Percentiles rank a stretch among this genome's conserved stretches.
These are phyloP conservation scores for Pedionomus torquatus DNA, from an alignment of 2,113 vertebrate species.

Conservation along the genomic window DNA sequence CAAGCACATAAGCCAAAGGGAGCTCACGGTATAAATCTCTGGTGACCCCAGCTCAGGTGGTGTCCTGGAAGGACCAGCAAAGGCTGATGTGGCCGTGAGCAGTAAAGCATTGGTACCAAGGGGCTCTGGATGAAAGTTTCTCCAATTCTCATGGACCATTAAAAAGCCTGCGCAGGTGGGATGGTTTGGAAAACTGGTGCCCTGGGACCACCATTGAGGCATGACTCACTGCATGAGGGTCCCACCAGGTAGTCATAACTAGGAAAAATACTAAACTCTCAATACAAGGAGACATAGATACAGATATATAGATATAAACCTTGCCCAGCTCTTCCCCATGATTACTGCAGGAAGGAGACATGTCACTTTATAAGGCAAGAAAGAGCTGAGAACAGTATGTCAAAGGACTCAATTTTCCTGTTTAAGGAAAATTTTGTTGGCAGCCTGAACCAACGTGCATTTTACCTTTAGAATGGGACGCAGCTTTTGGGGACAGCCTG, in stretches of 20 bases:
- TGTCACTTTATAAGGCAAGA: rapidly evolving
- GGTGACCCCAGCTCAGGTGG: not conserved
- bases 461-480: not conserved
- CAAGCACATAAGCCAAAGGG: not conserved
- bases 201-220: not conserved
- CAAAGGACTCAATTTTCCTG: not conserved
- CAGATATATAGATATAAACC: not conserved
- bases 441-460: rapidly evolving
- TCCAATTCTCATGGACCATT: not conserved
- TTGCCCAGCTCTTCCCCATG: not conserved
- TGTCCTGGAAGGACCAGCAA: not conserved
- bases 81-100: not conserved
- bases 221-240: not conserved
- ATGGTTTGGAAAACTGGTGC: not conserved
- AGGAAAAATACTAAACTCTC: not conserved
- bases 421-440: not conserved
- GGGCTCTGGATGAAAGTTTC: not conserved
- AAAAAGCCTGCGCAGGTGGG: not conserved
- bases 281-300: not conserved
- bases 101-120: not conserved
- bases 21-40: not conserved
- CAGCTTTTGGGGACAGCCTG: not conserved
- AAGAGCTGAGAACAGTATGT: not conserved
- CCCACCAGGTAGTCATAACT: rapidly evolving
- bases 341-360: too few relatives aligned